Conservation (phyloP, 2,888 invertebrate genomes). For the Apotomis capreana region DNA sequence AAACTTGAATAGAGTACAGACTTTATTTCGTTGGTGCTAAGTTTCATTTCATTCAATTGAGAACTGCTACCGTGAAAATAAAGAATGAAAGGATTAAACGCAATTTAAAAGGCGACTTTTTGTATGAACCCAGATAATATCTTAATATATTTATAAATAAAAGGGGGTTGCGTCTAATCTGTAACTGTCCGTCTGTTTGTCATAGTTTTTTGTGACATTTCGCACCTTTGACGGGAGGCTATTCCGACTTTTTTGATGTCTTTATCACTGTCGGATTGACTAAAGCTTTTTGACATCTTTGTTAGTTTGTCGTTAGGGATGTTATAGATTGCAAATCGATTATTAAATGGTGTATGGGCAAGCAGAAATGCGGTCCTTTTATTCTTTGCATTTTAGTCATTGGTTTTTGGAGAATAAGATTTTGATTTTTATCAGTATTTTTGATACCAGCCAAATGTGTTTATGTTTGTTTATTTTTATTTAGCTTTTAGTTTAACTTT, state of each 20-base stretch:
- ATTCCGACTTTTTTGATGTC: conserved; percentile 51
- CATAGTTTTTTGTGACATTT: conserved; percentile 64
- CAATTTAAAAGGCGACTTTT: conserved; percentile 70
- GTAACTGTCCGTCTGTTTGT: conserved; percentile 72
- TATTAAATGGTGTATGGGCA: conserved; percentile 6
- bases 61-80: conserved; percentile 35
- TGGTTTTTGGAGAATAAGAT: not conserved
- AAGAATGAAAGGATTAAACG: conserved; percentile 73
- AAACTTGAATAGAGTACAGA: not conserved
- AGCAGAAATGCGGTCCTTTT: not conserved
- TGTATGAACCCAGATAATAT: conserved; percentile 69
- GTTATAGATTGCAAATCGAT: conserved; percentile 34
- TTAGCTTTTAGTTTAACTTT: too few species aligned
- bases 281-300: conserved; percentile 30
- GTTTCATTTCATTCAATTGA: not conserved
- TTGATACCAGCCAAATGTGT: too few species aligned
- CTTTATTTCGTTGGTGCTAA: conserved; percentile 18
- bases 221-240: conserved; percentile 70
- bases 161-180: conserved; percentile 76
- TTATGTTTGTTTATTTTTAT: too few species aligned
- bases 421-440: too few species aligned
- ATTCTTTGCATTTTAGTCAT: not conserved
- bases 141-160: conserved; percentile 79
- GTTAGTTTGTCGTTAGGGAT: not conserved
- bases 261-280: conserved; percentile 39